phyloP scores from a whole-genome alignment of 2,113 vertebrate genomes.

The Pterocles burchelli region DNA sequence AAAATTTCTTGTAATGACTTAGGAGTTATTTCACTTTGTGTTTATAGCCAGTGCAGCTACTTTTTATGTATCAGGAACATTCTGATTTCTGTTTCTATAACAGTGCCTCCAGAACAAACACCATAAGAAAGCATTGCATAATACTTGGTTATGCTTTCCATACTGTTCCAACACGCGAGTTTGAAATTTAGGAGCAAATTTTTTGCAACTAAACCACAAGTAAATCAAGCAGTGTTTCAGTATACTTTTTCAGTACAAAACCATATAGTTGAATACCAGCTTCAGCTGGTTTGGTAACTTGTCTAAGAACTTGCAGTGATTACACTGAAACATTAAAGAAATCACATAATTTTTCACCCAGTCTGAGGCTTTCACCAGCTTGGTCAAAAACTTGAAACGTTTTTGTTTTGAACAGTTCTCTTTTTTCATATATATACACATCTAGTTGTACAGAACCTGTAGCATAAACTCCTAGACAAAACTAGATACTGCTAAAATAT shows the following conservation, averaged over 20 bases:
- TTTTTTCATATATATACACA: not conserved
- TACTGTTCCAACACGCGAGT: not conserved
- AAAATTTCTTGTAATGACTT: not conserved
- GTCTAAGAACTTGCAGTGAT: not conserved
- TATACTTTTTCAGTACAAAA: not conserved
- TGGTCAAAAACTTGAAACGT: not conserved
- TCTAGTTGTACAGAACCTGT: not conserved
- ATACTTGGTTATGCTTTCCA: not conserved
- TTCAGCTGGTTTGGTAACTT: not conserved
- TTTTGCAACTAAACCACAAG: not conserved
- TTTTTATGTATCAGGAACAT: not conserved
- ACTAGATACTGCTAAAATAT: not conserved
- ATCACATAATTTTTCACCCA: not conserved
- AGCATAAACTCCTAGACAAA: not conserved
- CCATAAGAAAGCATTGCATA: not conserved
- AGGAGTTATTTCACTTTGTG: not conserved
- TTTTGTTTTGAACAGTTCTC: not conserved
- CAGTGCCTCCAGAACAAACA: conserved; percentile 7
- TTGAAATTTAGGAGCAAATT: not conserved
- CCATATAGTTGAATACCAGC: not conserved
- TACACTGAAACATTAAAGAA: not conserved
- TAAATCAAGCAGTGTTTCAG: not conserved
- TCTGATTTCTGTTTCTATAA: conserved; percentile 38
- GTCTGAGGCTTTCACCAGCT: not conserved
- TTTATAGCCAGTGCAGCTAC: not conserved